phyloP scores from a whole-genome alignment of 2,797 vertebrate genomes.

The Macropodus opercularis region DNA sequence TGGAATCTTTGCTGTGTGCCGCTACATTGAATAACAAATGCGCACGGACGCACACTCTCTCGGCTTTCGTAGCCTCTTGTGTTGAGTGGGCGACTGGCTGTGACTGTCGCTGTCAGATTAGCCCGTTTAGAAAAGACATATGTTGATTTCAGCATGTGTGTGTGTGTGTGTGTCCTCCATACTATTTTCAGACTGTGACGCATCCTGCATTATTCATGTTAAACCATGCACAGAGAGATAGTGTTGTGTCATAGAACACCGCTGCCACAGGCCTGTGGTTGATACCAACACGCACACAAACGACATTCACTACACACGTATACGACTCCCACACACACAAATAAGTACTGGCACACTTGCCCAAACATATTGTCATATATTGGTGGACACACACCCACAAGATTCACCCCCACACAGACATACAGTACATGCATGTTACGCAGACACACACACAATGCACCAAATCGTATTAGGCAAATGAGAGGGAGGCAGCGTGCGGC shows the following conservation, averaged over 20 bases:
- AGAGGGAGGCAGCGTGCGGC: constrained; percentile 41
- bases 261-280: constrained; percentile 38
- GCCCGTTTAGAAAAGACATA: constrained; percentile 64
- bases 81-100: constrained; percentile 70
- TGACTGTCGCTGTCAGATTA: constrained; percentile 71
- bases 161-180: constrained; percentile 35
- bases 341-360: constrained; percentile 32
- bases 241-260: constrained; percentile 44
- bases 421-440: constrained; percentile 17
- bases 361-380: constrained; percentile 27
- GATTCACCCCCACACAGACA: constrained; percentile 29
- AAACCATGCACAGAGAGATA: constrained; percentile 50
- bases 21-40: constrained; percentile 48
- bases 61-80: constrained; percentile 51
- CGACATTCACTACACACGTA: neutral
- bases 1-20: constrained; percentile 60
- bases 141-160: constrained; percentile 42
- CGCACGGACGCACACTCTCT: no score
- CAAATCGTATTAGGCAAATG: constrained; percentile 77
- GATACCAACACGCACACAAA: constrained; percentile 24
- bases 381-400: neutral
- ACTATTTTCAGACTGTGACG: constrained; percentile 63
- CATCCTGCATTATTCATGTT: constrained; percentile 66
- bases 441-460: constrained; percentile 29
- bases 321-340: neutral